phyloP scores from a whole-genome alignment of 1,140 invertebrate species.

The Achroia grisella region DNA sequence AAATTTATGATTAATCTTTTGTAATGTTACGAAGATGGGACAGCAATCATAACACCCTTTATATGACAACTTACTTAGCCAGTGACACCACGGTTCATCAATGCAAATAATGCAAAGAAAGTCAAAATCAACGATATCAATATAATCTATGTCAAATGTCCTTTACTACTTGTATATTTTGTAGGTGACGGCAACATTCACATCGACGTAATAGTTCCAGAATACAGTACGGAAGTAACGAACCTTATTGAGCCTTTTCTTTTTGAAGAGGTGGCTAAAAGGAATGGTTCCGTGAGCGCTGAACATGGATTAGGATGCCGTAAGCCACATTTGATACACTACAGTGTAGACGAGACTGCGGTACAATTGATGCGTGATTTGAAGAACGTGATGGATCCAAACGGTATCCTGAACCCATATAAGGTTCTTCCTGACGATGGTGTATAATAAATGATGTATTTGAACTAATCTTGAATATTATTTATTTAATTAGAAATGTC shows the following conservation, averaged over 20 bases:
- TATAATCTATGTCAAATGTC: too few species aligned
- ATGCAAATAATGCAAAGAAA: too few species aligned
- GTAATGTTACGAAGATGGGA: too few species aligned
- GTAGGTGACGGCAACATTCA: constrained; percentile 93
- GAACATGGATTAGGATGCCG: constrained; percentile 96
- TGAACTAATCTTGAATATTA: too few species aligned
- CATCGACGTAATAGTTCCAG: constrained; percentile 85
- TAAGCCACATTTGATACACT: constrained; percentile 90
- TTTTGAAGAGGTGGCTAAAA: constrained; percentile 87
- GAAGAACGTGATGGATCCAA: constrained; percentile 93
- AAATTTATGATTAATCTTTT: too few species aligned
- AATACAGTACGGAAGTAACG: constrained; percentile 81
- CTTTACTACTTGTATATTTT: too few species aligned
- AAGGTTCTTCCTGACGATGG: constrained; percentile 89
- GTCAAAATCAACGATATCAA: too few species aligned
- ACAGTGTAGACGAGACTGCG: constrained; percentile 85
- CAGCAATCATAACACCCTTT: too few species aligned
- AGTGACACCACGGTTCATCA: too few species aligned
- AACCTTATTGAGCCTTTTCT: constrained; percentile 90
- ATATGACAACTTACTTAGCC: too few species aligned
- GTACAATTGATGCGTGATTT: constrained; percentile 88
- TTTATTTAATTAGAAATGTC: too few species aligned
- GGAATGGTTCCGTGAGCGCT: constrained; percentile 93
- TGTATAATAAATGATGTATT: too few species aligned
- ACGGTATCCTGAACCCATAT: constrained; percentile 96